Percentiles rank a stretch among this genome's conserved stretches.
phyloP scores from a whole-genome alignment of 2,113 vertebrate genomes.

The Macquaria australasica region DNA sequence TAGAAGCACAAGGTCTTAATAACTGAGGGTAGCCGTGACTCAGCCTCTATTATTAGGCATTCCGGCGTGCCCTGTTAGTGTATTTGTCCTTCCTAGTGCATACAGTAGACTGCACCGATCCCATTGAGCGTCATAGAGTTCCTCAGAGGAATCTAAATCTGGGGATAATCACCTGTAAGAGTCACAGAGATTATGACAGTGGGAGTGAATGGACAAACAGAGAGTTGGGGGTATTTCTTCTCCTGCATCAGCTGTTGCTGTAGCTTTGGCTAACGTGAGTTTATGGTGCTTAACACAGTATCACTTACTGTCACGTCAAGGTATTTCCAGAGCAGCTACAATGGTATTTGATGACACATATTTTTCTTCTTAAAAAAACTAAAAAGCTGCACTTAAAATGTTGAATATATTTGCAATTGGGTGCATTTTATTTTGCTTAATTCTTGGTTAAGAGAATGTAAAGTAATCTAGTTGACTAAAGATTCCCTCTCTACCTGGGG shows the following conservation, averaged over 20 bases:
- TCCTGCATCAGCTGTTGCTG: constrained; percentile 29
- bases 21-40: constrained; percentile 48
- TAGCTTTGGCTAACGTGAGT: not conserved
- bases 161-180: constrained; percentile 73
- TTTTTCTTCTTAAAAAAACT: not conserved
- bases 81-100: constrained; percentile 12
- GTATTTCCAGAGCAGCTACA: not conserved
- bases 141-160: constrained; percentile 58
- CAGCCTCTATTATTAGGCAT: constrained; percentile 67
- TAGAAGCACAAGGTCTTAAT: constrained; percentile 40
- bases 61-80: constrained; percentile 21
- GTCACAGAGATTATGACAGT: constrained; percentile 61
- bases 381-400: not conserved
- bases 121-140: constrained; percentile 37
- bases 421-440: not conserved
- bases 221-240: constrained; percentile 21
- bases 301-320: not conserved
- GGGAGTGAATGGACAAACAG: constrained; percentile 50
- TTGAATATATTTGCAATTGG: not conserved
- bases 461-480: not conserved
- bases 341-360: not conserved
- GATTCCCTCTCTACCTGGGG: no score
- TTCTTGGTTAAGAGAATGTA: not conserved
- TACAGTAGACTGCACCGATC: constrained; percentile 36
- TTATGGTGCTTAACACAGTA: not conserved